A percentile compares a stretch with the other conserved stretches of the same genome.
Evolutionary conservation across 2,113 vertebrate genomes (phyloP).

Genomic region (Alligator sinensis): DNA sequence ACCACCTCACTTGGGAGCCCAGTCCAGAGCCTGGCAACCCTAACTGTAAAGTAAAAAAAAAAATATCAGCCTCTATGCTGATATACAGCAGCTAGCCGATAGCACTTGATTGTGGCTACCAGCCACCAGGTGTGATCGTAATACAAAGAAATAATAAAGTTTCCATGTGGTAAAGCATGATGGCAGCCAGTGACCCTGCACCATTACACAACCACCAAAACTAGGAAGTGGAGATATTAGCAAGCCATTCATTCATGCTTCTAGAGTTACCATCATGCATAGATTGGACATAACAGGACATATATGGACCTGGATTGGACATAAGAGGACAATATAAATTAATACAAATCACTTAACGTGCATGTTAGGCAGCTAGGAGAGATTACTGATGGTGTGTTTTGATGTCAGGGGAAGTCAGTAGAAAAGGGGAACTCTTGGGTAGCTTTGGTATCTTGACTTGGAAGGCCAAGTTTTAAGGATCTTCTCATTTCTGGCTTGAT

Average conservation of each 20-base stretch:
- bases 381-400: neutral
- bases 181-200: rapidly evolving
- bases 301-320: too few relatives aligned
- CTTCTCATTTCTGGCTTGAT: neutral
- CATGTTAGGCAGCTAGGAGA: neutral
- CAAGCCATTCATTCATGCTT: too few relatives aligned
- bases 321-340: neutral
- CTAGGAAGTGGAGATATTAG: neutral
- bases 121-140: too few relatives aligned
- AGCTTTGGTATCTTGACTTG: neutral
- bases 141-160: too few relatives aligned
- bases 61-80: too few relatives aligned
- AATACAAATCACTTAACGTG: neutral
- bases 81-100: too few relatives aligned
- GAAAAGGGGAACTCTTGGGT: neutral
- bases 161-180: neutral
- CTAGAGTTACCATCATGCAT: too few relatives aligned
- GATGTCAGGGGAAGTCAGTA: neutral
- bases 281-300: too few relatives aligned
- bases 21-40: too few relatives aligned
- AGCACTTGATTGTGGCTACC: too few relatives aligned
- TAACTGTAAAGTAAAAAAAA: too few relatives aligned
- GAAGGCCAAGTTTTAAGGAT: neutral
- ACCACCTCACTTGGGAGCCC: too few relatives aligned
- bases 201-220: neutral